Percentiles rank a stretch among this genome's conserved stretches.
phyloP scores from a whole-genome alignment of 2,797 vertebrate species.

The Sebastes hubbsi region DNA sequence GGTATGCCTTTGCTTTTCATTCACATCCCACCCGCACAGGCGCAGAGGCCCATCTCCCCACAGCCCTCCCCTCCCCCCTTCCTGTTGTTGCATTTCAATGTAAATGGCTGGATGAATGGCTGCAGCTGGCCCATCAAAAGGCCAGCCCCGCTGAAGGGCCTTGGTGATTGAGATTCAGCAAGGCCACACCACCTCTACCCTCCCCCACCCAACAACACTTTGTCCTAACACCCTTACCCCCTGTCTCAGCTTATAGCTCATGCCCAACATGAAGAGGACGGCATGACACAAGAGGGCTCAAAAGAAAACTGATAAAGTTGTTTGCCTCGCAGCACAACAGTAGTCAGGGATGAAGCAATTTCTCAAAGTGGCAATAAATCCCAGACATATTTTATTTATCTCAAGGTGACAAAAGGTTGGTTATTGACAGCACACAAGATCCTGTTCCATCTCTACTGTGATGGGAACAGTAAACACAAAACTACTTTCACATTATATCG shows the following conservation, averaged over 20 bases:
- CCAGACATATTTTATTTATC: slow-evolving; percentile 11
- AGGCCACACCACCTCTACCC: slow-evolving; percentile 72
- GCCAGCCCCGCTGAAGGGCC: slow-evolving; percentile 78
- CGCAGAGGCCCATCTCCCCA: slow-evolving; percentile 63
- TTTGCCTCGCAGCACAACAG: slow-evolving; percentile 15
- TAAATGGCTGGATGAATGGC: slow-evolving; percentile 86
- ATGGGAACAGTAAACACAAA: background rate
- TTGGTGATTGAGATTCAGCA: slow-evolving; percentile 85
- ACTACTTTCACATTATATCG: background rate
- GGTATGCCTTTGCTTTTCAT: slow-evolving; percentile 81
- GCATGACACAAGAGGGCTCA: slow-evolving; percentile 12
- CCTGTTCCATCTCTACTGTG: background rate
- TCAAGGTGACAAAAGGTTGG: background rate
- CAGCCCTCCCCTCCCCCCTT: slow-evolving; percentile 76
- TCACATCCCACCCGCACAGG: slow-evolving; percentile 66
- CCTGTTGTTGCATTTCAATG: slow-evolving; percentile 88
- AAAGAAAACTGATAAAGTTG: slow-evolving; percentile 22
- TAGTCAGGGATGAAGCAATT: slow-evolving; percentile 7
- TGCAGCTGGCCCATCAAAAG: slow-evolving; percentile 90
- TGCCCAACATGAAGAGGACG: slow-evolving; percentile 31
- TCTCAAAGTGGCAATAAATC: slow-evolving; percentile 19
- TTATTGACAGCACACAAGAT: background rate
- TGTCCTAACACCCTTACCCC: slow-evolving; percentile 54
- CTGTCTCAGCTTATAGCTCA: slow-evolving; percentile 47
- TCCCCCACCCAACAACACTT: slow-evolving; percentile 70